phyloP scores from a whole-genome alignment of 1,140 invertebrate species.

The Neotoxoptera formosana region DNA sequence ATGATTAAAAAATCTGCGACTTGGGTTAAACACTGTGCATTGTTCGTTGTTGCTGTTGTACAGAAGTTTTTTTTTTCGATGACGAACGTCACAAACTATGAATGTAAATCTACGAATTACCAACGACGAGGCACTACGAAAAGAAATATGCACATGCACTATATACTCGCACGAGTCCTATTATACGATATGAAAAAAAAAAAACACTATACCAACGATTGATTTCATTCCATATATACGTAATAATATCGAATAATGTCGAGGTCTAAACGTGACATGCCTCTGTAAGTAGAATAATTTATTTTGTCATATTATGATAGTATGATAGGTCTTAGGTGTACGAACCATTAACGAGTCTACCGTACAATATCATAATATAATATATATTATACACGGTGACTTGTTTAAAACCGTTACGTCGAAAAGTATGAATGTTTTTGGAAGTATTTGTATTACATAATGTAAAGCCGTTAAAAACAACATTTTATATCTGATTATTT shows the following conservation, averaged over 20 bases:
- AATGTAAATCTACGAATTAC: neutral
- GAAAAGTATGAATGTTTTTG: neutral
- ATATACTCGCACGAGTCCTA: neutral
- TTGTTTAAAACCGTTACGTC: neutral
- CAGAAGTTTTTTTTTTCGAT: neutral
- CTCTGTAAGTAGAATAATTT: neutral
- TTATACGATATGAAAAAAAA: neutral
- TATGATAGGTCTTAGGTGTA: too few species aligned
- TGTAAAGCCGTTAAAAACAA: neutral
- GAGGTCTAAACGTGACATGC: neutral
- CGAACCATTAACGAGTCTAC: neutral
- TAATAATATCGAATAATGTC: neutral
- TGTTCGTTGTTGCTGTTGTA: neutral
- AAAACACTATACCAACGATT: neutral
- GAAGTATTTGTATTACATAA: neutral
- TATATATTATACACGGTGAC: neutral
- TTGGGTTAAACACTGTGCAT: neutral
- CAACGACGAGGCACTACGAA: neutral
- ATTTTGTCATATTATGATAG: neutral
- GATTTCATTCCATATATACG: neutral
- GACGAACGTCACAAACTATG: neutral
- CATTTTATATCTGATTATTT: neutral
- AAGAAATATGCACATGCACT: neutral
- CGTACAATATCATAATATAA: neutral
- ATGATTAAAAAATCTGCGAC: conserved; percentile 12